A percentile compares a stretch with the other conserved stretches of the same genome.
phyloP scores from a whole-genome alignment of 2,888 invertebrate species.

The Eupeodes latifasciatus region DNA sequence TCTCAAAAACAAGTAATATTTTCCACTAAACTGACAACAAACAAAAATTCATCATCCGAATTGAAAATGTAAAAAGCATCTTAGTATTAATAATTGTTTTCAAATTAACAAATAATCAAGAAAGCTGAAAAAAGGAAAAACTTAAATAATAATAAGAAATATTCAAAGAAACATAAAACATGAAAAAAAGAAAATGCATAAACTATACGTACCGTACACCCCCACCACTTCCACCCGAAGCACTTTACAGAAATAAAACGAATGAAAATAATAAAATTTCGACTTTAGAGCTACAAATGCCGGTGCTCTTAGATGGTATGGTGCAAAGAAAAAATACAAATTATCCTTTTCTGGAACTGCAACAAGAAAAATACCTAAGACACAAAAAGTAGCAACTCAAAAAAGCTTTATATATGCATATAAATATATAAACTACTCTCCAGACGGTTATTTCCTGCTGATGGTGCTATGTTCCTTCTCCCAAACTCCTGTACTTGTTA shows the following conservation, averaged over 20 bases:
- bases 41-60: slow-evolving; percentile 19
- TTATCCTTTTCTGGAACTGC: slow-evolving; percentile 2
- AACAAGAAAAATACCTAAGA: background rate
- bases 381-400: background rate
- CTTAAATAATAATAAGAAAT: background rate
- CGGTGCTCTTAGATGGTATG: background rate
- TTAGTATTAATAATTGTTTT: slow-evolving; percentile 41
- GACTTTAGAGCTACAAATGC: background rate
- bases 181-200: slow-evolving; percentile 30
- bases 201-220: background rate
- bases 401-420: background rate
- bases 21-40: background rate
- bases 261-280: slow-evolving; percentile 63
- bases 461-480: background rate
- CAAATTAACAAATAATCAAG: slow-evolving; percentile 49
- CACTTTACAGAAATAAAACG: slow-evolving; percentile 11
- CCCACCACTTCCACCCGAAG: background rate
- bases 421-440: slow-evolving; percentile 34
- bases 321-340: background rate
- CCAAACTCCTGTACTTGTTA: background rate
- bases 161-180: slow-evolving; percentile 30
- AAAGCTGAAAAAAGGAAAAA: background rate
- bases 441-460: slow-evolving; percentile 74
- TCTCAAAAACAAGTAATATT: too few species aligned
- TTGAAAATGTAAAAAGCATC: slow-evolving; percentile 51